Conservation (phyloP, 1,140 invertebrate species). For the Cotesia vestalis region DNA sequence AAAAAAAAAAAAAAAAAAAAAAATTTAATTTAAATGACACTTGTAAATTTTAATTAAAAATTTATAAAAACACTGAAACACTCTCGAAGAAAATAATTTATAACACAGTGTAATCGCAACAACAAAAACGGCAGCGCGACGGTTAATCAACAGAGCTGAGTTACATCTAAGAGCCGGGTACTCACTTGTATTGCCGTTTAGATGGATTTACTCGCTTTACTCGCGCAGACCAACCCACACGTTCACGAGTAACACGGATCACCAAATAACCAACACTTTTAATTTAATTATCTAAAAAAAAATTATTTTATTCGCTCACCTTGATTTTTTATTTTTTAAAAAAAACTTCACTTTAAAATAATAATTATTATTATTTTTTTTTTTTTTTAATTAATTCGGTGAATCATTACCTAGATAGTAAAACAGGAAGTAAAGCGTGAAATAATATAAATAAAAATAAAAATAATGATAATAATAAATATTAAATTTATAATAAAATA, state of each 20-base stretch:
- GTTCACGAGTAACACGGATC: constrained; percentile 29
- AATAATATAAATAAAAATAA: background rate
- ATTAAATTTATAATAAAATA: background rate
- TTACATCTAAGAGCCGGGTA: too few relatives aligned
- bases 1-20: too few relatives aligned
- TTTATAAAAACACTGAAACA: background rate
- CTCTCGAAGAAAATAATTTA: background rate
- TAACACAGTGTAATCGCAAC: background rate
- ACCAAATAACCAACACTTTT: background rate
- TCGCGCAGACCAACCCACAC: constrained; percentile 28
- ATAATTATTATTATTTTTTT: background rate
- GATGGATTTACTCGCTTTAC: background rate
- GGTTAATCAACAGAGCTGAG: background rate
- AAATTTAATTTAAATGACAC: background rate
- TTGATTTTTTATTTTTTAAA: too few relatives aligned
- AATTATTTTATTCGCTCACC: too few relatives aligned
- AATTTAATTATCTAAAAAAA: background rate
- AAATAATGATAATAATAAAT: too few relatives aligned
- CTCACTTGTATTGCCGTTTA: too few relatives aligned
- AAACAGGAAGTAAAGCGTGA: background rate
- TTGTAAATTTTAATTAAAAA: background rate
- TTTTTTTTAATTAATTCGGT: too few relatives aligned
- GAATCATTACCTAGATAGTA: background rate
- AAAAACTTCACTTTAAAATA: too few relatives aligned
- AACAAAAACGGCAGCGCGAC: constrained; percentile 20